Percentiles rank a stretch among this genome's conserved stretches.
Evolutionary conservation across 2,888 invertebrate genomes (phyloP).

Genomic region (Phoronis australis): DNA sequence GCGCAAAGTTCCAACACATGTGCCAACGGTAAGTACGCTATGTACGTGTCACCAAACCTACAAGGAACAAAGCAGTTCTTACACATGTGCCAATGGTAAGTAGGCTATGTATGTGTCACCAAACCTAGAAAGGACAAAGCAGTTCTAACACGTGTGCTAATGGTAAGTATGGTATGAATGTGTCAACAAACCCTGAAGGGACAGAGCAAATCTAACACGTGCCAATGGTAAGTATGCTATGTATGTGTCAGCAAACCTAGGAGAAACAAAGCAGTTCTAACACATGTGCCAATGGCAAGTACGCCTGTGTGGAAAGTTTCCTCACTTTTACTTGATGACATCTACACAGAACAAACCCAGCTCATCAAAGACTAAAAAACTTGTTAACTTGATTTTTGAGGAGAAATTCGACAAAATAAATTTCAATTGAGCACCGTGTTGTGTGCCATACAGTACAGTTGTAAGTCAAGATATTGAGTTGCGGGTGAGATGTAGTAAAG

Average conservation of each 20-base stretch:
- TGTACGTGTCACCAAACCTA: conserved; percentile 67
- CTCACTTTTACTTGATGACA: no score
- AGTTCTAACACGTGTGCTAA: conserved; percentile 95
- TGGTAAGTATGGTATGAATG: conserved; percentile 91
- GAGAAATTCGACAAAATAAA: no score
- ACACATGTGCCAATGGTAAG: conserved; percentile 93
- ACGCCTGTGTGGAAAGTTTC: conserved; percentile 63
- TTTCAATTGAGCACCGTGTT: no score
- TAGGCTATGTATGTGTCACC: conserved; percentile 86
- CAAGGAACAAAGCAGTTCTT: conserved; percentile 65
- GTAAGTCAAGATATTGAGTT: no score
- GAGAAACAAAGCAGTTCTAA: conserved; percentile 66
- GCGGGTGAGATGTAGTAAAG: no score
- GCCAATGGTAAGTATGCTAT: conserved; percentile 95
- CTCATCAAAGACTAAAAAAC: neutral
- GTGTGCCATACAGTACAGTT: no score
- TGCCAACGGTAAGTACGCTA: conserved; percentile 93
- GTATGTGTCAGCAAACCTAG: conserved; percentile 65
- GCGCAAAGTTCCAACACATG: conserved; percentile 94
- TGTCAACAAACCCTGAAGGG: conserved; percentile 58
- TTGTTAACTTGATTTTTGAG: no score
- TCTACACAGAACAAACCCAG: no score
- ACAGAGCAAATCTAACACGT: conserved; percentile 79
- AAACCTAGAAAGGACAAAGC: conserved; percentile 17
- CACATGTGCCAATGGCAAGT: conserved; percentile 94